Conservation (phyloP, 2,113 vertebrate genomes). For the Cettia cetti region DNA sequence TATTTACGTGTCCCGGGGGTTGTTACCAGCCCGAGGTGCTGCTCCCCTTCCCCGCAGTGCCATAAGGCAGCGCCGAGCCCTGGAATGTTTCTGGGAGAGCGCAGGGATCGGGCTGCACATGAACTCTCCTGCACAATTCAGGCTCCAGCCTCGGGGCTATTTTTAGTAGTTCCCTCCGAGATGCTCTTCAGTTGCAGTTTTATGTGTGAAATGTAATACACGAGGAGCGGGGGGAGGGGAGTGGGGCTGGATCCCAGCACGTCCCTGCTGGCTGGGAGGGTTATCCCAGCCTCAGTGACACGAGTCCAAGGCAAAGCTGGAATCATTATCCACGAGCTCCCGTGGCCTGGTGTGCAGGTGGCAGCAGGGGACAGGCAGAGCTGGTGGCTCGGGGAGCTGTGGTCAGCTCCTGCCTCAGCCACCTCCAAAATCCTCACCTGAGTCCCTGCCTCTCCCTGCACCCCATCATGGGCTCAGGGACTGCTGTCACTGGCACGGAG, state of each 20-base stretch:
- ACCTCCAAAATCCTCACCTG: not conserved
- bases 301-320: not conserved
- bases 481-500: not conserved
- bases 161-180: slow-evolving; percentile 39
- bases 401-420: not conserved
- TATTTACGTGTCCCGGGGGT: not conserved
- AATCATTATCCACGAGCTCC: not conserved
- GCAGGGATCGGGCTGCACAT: not conserved
- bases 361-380: not conserved
- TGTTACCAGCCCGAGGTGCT: not conserved
- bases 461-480: accelerated
- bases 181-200: slow-evolving; percentile 40
- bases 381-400: not conserved
- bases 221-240: not conserved
- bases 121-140: not conserved
- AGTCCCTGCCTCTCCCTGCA: not conserved
- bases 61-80: not conserved
- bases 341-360: not conserved
- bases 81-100: not conserved
- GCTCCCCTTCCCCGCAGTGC: accelerated
- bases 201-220: slow-evolving; percentile 45
- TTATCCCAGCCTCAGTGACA: not conserved
- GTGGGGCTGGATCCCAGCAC: not conserved
- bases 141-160: slow-evolving; percentile 30
- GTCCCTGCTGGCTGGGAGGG: not conserved